Conservation (phyloP, 2,888 invertebrate species). For the Dicyrtoma fusca region DNA sequence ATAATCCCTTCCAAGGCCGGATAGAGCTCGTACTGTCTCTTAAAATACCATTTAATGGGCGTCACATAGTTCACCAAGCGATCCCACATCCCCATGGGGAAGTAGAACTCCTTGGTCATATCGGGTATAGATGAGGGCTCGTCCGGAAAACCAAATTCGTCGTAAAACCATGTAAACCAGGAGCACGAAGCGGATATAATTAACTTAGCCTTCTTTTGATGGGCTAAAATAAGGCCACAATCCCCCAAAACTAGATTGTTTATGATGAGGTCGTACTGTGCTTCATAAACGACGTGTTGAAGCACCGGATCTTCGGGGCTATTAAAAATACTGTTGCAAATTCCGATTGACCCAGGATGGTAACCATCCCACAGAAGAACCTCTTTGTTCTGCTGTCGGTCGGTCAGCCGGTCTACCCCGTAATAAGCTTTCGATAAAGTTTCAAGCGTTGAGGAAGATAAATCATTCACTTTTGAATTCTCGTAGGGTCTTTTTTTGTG, state of each 20-base stretch:
- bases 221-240: slow-evolving; percentile 42
- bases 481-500: neutral
- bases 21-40: slow-evolving; percentile 26
- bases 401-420: neutral
- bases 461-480: slow-evolving; percentile 29
- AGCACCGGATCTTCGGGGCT: neutral
- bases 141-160: slow-evolving; percentile 41
- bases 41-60: slow-evolving; percentile 21
- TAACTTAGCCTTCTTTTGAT: slow-evolving; percentile 42
- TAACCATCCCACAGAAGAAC: slow-evolving; percentile 9
- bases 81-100: slow-evolving; percentile 34
- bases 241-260: slow-evolving; percentile 41
- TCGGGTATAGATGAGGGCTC: slow-evolving; percentile 42
- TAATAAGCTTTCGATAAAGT: slow-evolving; percentile 1
- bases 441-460: slow-evolving; percentile 22
- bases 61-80: slow-evolving; percentile 28
- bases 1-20: slow-evolving; percentile 36
- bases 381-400: slow-evolving; percentile 21
- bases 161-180: slow-evolving; percentile 40
- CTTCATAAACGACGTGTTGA: slow-evolving; percentile 15
- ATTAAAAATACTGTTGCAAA: slow-evolving; percentile 26
- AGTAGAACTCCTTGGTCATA: neutral
- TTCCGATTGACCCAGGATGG: slow-evolving; percentile 27
- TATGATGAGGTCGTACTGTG: slow-evolving; percentile 42
- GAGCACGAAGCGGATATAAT: slow-evolving; percentile 41